A percentile compares a stretch with the other conserved stretches of the same genome.
phyloP scores from a whole-genome alignment of 2,888 invertebrate species.

The Amblyjoppa proteus region DNA sequence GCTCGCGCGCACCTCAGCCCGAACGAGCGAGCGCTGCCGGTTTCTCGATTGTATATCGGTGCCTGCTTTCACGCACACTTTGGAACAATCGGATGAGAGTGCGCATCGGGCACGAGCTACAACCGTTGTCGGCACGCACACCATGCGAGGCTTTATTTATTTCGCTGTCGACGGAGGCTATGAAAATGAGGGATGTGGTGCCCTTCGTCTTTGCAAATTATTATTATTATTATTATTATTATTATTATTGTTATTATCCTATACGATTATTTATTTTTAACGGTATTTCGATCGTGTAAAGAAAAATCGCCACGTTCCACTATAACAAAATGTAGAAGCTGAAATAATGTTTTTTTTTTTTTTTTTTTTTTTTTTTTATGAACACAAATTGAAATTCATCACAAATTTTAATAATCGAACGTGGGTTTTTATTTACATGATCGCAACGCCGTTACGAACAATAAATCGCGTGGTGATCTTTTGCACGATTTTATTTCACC shows the following conservation, averaged over 20 bases:
- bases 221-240: not conserved
- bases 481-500: too few relatives aligned
- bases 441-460: not conserved
- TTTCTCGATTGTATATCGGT: conserved; percentile 53
- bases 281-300: too few relatives aligned
- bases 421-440: not conserved
- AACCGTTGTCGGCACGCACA: conserved; percentile 41
- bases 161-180: conserved; percentile 3
- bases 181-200: not conserved
- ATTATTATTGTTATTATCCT: not conserved
- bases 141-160: conserved; percentile 13
- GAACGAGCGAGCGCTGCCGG: conserved; percentile 26
- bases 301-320: too few relatives aligned
- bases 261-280: too few relatives aligned
- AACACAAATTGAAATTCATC: not conserved
- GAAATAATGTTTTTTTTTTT: not conserved
- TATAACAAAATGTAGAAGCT: too few relatives aligned
- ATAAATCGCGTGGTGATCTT: not conserved
- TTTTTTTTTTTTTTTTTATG: not conserved
- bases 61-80: conserved; percentile 39
- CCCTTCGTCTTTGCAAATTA: not conserved
- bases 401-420: not conserved
- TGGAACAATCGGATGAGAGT: conserved; percentile 29
- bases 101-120: conserved; percentile 25
- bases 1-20: conserved; percentile 33